Evolutionary conservation across 2,888 invertebrate species (phyloP), one percentile per base, ranked within the genome.

Genomic region (Troides oblongomaculatus): DNA sequence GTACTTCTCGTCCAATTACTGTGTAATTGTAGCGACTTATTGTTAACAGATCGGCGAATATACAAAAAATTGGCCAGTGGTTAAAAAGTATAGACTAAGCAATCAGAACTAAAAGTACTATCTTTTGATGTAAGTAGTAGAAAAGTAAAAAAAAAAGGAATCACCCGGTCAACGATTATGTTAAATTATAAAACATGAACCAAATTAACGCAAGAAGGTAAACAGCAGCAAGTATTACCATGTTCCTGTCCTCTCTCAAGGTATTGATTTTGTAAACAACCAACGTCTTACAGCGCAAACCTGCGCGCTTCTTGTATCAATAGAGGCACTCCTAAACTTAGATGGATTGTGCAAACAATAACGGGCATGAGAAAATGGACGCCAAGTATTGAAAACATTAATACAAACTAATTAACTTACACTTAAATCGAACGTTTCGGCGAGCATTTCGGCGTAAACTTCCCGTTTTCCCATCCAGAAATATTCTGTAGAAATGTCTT

Each of bases 381-480:
- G 86, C 84, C 81, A 75, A 73, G 69, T 69, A 75, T 73, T 69
- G 66, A 67, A 68, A 66, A 62, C 18, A 67, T 30, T 36, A 23
- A 63, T 39, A 59, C 59, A 56, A 10, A 50, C 18, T 59, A 65
- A 64, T 66, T 57, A 63, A 87, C 91, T 89, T 79, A 92, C 92
- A 50, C 80, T 79, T 25, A 92, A 73, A 73, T 83, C 87, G 21
- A 92, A 85, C 18, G 89, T 86, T 1, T 90, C 87, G 2, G 81
- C 76, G 25, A 92, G 83, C 91, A 92, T 92, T 78, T 92, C 92
- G 4, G 87, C 81, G 74, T 92, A 92, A 46, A 92, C 90, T 81
- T 92, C 92, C 59, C 88, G 81, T 73, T 90, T 90, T 71, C 92
- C 92, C 92, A 92, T 92, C 92, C 92, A 92, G 74, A 92, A 91